Evolutionary conservation across 1,140 invertebrate species (phyloP).

Genomic region (Brachionus asplanchnoidis): DNA sequence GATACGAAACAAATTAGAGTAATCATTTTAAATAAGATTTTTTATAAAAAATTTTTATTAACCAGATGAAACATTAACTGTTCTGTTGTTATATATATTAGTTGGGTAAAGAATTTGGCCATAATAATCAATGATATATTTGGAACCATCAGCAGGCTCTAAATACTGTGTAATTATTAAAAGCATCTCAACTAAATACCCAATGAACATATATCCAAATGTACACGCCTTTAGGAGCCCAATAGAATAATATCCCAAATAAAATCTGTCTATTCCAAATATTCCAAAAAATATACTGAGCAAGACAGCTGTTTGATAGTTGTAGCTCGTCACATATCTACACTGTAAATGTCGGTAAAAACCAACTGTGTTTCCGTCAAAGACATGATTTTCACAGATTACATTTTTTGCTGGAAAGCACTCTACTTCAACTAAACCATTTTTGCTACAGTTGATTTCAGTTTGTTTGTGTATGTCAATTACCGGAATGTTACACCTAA

Average conservation of each 20-base stretch:
- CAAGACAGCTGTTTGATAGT: constrained; percentile 81
- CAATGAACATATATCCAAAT: constrained; percentile 90
- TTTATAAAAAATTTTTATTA: not conserved
- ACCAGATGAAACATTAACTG: constrained; percentile 3
- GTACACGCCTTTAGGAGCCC: constrained; percentile 84
- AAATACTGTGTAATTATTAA: constrained; percentile 86
- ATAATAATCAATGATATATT: constrained; percentile 88
- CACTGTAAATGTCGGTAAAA: constrained; percentile 78
- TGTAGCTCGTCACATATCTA: constrained; percentile 92
- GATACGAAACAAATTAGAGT: not conserved
- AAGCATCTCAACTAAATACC: constrained; percentile 85
- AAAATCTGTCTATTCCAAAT: constrained; percentile 95
- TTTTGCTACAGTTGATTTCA: constrained; percentile 3
- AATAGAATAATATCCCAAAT: constrained; percentile 88
- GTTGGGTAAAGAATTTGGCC: constrained; percentile 62
- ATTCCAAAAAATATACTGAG: constrained; percentile 88
- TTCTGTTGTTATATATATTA: not conserved
- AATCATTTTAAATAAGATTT: not conserved
- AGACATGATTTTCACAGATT: constrained; percentile 69
- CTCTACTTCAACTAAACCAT: constrained; percentile 63
- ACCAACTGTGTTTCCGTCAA: constrained; percentile 63
- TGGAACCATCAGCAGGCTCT: constrained; percentile 89
- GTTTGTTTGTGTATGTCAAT: not conserved
- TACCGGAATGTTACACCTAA: not conserved
- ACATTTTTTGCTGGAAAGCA: constrained; percentile 77